Conservation (phyloP, 2,113 vertebrate species). For the Hippocampus zosterae region DNA sequence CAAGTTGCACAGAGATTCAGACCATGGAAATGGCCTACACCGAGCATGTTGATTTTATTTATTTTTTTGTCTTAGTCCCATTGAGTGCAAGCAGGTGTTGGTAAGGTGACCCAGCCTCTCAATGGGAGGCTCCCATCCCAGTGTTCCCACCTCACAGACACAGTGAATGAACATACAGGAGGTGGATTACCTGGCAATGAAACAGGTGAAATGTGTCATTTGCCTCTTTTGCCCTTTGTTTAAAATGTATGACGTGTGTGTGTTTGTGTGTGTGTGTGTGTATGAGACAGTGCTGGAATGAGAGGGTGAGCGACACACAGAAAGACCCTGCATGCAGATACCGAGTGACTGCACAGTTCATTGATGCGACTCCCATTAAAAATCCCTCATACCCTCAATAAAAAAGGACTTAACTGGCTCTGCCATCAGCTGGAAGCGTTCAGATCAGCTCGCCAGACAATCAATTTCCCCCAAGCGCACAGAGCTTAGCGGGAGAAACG, state of each 20-base stretch:
- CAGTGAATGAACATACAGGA: constrained; percentile 26
- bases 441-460: constrained; percentile 76
- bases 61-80: constrained; percentile 39
- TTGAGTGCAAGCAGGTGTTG: constrained; percentile 41
- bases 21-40: constrained; percentile 34
- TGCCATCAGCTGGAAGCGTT: constrained; percentile 75
- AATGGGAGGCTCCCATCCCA: constrained; percentile 33
- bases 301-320: constrained; percentile 28
- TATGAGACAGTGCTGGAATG: constrained; percentile 27
- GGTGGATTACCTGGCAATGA: constrained; percentile 38
- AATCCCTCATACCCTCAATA: constrained; percentile 76
- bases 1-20: constrained; percentile 44
- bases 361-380: constrained; percentile 77
- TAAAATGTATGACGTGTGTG: constrained; percentile 8
- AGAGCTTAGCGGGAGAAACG: constrained; percentile 70
- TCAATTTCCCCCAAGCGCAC: constrained; percentile 75
- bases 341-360: constrained; percentile 71
- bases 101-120: constrained; percentile 54
- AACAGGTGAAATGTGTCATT: constrained; percentile 44
- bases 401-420: constrained; percentile 79
- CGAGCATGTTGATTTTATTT: constrained; percentile 40
- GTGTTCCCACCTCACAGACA: constrained; percentile 39
- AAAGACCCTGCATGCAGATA: constrained; percentile 66
- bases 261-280: constrained; percentile 10
- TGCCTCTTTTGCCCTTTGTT: constrained; percentile 55